Evolutionary conservation across 1,140 invertebrate species (phyloP), one percentile per base, ranked within the genome.

Genomic region (Colletes gigas): DNA sequence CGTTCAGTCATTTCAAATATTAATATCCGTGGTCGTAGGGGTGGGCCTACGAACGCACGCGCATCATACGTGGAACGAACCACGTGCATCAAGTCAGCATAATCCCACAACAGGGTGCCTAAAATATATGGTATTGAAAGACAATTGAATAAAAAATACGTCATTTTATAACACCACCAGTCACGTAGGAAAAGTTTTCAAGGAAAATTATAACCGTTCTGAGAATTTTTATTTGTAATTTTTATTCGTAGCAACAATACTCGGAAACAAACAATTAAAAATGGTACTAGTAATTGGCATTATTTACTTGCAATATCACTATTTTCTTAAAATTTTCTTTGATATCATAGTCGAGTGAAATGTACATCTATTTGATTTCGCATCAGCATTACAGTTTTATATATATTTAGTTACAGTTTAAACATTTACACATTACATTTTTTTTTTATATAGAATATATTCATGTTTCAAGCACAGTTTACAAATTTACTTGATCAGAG

Each of bases 241-340:
- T 79, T 79, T 79, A 79, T 73, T 79, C 17, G 19, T 72, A 65
- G 3, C 63, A 79, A 79, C 70, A 65, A 65, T 73, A 39, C 12
- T 65, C 52, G 10, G 39, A 79, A 73, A 79, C 77, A 73, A 57
- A 65, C 69, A 79, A 47, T 73, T 73, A 73, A 79, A 79, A 54
- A 79, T 73, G 60, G 21, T 79, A 66, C 60, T 79, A 73, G 21
- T 79, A 65, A 65, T 79, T 73, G 50, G 19, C 52, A 73, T 78
- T 69, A 30, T 62, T 39, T 78, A 72, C 57, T 21, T n/a, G 60
- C 77, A 72, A 72, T 78, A 78, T 78, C 59, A 30, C 65, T 30
- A 47, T 57, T n/a, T n/a, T 41, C 21, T 67, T 52, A n/a, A 67
- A 2, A 9, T 68, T 39, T 54, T 69, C 4, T n/a, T 44, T 41